phyloP scores from a whole-genome alignment of 2,113 vertebrate genomes.

The Podarcis raffonei region DNA sequence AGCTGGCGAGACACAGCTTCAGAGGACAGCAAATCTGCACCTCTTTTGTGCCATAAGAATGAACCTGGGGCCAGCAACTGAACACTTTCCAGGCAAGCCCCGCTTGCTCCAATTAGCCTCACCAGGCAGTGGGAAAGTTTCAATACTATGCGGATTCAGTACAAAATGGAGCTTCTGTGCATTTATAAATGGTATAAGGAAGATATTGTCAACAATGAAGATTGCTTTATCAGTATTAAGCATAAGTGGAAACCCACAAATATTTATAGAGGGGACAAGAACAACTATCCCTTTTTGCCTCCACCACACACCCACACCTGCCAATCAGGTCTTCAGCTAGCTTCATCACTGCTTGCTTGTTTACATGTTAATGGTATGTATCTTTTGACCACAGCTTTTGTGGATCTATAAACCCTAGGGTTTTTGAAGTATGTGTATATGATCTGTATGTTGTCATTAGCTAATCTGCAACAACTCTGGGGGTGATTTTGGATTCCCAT shows the following conservation, averaged over 20 bases:
- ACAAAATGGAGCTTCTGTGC: no score
- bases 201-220: background rate
- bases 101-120: background rate
- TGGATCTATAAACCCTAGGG: background rate
- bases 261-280: background rate
- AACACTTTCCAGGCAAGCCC: no score
- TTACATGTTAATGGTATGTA: background rate
- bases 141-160: background rate
- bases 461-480: background rate
- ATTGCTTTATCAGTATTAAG: background rate
- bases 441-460: background rate
- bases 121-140: background rate
- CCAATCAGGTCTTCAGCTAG: background rate
- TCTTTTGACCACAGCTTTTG: background rate
- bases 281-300: background rate
- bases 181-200: background rate
- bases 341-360: background rate
- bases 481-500: background rate
- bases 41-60: background rate
- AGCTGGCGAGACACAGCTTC: background rate
- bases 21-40: background rate
- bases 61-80: background rate
- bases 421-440: background rate
- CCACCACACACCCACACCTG: no score
- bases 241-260: background rate